Base-by-base conservation (phyloP, 2,113 vertebrate species). In the Onychostruthus taczanowskii region DNA sequence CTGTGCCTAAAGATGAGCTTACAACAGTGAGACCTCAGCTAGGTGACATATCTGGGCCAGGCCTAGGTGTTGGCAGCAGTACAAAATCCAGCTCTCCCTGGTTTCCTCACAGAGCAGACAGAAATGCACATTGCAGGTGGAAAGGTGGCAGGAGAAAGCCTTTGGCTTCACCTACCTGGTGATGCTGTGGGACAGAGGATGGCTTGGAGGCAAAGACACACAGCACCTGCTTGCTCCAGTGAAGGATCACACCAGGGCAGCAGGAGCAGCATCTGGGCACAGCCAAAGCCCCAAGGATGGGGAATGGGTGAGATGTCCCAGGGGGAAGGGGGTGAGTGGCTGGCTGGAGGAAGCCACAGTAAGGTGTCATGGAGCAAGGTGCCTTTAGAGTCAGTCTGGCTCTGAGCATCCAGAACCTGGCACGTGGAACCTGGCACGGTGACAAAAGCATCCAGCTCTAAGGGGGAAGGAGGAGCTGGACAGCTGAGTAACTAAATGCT, bases 301-400 rank as follows among this genome's bases (percentile, higher is more conserved):
- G 33, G 16, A 35, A 11, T 24, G 21, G 15, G 7, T 2, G 7
- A 47, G 5, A 31, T 37, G 16, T 43, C 35, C 0, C 0, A 39
- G 10, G 22, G 16, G 16, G 6, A 84, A 63, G 16, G 30, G 7
- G 8, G 6, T 6, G 37, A 67, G 52, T 4, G 2, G 53, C 49
- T 52, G 41, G 8, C 63, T 62, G 37, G 41, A 24, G n/a, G 23
- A 64, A 20, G n/a, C 13, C 66, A 59, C 47, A 52, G 16, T 31
- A 20, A 61, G 49, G 31, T 11, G 22, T 46, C 7, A 7, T 22
- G 37, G 56, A 68, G 19, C 11, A 87, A 61, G 5, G 28, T n/a
- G 17, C 9, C 46, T 74, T 72, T 33, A 63, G 53, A 73, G 20
- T 11, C 62, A 47, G 15, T 11, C 20, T 84, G 56, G 24, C 28